Base-by-base conservation (phyloP, 2,797 vertebrate genomes). In the Myotis daubentonii region DNA sequence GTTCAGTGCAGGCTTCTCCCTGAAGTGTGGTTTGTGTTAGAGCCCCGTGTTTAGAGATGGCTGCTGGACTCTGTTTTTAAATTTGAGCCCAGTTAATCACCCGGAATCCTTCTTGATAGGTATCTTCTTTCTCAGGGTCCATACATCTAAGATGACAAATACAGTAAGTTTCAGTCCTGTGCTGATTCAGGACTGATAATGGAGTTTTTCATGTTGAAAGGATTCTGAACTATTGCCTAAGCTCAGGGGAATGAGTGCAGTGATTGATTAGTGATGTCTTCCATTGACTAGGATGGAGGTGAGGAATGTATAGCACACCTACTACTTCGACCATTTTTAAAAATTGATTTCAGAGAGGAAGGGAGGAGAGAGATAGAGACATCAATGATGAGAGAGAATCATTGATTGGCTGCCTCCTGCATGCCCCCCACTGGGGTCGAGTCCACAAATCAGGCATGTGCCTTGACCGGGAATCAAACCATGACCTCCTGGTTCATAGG, bases 221-320 rank as follows among this genome's bases (percentile, higher is more conserved):
- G 62, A 44, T 89, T 81, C 57, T 41, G 62, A 87, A 25, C 71
- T 95, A n/a, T 70, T 82, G 53, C 15, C 7, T 53, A n/a, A 47
- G 38, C 51, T 79, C 30, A 49, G 57, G 75, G 49, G 25, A 44
- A 80, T 38, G 51, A 36, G 17, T 44, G 49, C 51, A 55, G 41
- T 23, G 68, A 47, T 70, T 49, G 81, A 88, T 79, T 94, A 55
- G 72, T 57, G 70, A 93, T 86, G 74, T 91, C 93, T 94, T 84
- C 49, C 33, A 53, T 41, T 28, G 83, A 19, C 13, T 10, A 88
- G 76, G 19, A 12, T 53, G 38, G 38, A n/a, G 23, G 28, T 25
- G 47, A 55, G 41, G 23, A 15, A 23, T 20, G 12, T 0, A 60
- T 12, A 22, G 53, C 4, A 53, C 6, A 15, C 57, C 78, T 57